Base-by-base conservation (phyloP, 2,113 vertebrate species). In the Sinocyclocheilus grahami region DNA sequence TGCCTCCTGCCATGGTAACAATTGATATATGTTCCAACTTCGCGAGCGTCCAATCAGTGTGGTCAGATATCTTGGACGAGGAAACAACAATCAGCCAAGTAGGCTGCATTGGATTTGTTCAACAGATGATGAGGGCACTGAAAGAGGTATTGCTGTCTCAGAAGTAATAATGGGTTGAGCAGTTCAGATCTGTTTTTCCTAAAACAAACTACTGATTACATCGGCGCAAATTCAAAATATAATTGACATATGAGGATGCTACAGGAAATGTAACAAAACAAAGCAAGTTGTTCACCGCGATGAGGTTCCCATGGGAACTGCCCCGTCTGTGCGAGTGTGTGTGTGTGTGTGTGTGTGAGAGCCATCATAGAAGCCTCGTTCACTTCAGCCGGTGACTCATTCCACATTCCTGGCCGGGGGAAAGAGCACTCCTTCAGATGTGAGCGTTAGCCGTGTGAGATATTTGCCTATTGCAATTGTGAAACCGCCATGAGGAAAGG, bases 381-480 rank as follows among this genome's bases (percentile, higher is more conserved):
- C 60, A 48, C n/a, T 4, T 83, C 81, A 71, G 63, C 30, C 20
- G 4, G 65, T 86, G 78, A 86, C 82, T 72, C 82, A 83, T 55
- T 74, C 11, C 48, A 60, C 82, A 83, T 83, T 83, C 82, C 69
- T 83, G 82, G 3, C 69, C 7, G 2, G 53, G 82, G 51, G 69
- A 55, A 42, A 71, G 27, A 53, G 80, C 27, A 13, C 46, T 71
- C 80, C 46, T 3, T 82, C 8, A 82, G 37, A 81, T 63, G 78
- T 48, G 62, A 82, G 63, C 60, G 81, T 88, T 91, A 93, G 92
- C 90, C 83, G 87, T 88, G 76, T 79, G 51, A 89, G 89, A 85
- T 88, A 93, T 92, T 92, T 91, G 92, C 89, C 76, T 82, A 86
- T 60, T 88, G 84, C 67, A 75, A 87, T 89, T 88, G 88, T 92